phyloP scores from a whole-genome alignment of 1,140 invertebrate genomes.

The Coelopa frigida region DNA sequence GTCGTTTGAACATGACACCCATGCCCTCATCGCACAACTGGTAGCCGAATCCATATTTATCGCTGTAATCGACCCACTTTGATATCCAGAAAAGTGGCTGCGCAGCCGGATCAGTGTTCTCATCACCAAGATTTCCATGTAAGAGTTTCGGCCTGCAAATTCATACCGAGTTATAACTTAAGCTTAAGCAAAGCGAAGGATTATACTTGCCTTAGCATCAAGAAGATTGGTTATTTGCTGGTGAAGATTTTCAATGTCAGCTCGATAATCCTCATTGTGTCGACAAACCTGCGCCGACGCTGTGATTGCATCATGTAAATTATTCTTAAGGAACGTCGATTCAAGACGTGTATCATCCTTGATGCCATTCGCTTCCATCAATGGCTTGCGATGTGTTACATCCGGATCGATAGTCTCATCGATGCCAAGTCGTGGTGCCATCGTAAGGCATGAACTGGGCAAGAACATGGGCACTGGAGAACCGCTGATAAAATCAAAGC shows the following conservation, averaged over 20 bases:
- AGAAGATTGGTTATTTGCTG: conserved; percentile 49
- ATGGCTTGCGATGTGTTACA: conserved; percentile 51
- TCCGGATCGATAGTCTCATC: conserved; percentile 50
- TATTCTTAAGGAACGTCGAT: conserved; percentile 41
- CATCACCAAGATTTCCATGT: conserved; percentile 56
- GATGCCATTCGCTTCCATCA: conserved; percentile 58
- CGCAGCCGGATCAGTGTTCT: conserved; percentile 85
- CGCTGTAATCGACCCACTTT: conserved; percentile 98
- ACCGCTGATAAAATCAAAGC: conserved; percentile 64
- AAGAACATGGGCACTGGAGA: conserved; percentile 69
- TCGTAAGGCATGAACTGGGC: conserved; percentile 84
- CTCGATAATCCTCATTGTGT: conserved; percentile 42
- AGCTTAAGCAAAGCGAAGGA: no score
- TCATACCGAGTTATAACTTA: no score
- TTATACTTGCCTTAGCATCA: conserved; percentile 47
- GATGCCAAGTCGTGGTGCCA: conserved; percentile 78
- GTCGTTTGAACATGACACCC: conserved; percentile 94
- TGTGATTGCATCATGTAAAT: conserved; percentile 45
- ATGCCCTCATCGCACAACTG: conserved; percentile 92
- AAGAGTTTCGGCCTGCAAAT: conserved; percentile 32
- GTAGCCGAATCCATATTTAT: conserved; percentile 98
- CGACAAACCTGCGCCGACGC: conserved; percentile 44
- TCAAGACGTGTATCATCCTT: conserved; percentile 35
- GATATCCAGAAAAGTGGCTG: conserved; percentile 94
- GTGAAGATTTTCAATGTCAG: conserved; percentile 51